These are phyloP conservation scores for Anthopleura xanthogrammica DNA, from an alignment of 92 coral and sea anemone genomes.

Conservation along the genomic window DNA sequence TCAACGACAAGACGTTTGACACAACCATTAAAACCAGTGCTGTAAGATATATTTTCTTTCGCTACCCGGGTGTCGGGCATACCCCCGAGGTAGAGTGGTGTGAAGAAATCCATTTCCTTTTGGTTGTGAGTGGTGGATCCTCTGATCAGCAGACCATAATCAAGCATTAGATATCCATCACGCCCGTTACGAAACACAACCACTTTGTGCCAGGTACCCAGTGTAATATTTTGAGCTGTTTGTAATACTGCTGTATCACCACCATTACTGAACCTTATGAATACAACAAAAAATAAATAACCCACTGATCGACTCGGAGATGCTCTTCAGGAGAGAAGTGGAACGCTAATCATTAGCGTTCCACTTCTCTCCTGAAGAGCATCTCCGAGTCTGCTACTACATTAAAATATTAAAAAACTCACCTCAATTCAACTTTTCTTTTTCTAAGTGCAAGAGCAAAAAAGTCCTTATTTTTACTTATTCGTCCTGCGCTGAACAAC, in stretches of 20 bases:
- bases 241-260: slow-evolving; percentile 29
- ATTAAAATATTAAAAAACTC: background rate
- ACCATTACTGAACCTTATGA: slow-evolving; percentile 27
- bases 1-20: slow-evolving; percentile 25
- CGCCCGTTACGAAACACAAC: slow-evolving; percentile 48
- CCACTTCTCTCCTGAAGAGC: no score
- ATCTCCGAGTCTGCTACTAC: no score
- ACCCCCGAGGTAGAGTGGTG: slow-evolving; percentile 36
- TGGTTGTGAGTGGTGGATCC: slow-evolving; percentile 35
- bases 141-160: slow-evolving; percentile 35
- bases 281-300: background rate
- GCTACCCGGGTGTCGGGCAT: slow-evolving; percentile 1
- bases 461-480: slow-evolving; percentile 14
- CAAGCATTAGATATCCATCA: slow-evolving; percentile 39
- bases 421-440: slow-evolving; percentile 36
- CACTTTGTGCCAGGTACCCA: slow-evolving; percentile 49
- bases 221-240: slow-evolving; percentile 30
- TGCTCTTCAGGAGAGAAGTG: no score
- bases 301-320: no score
- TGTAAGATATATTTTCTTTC: slow-evolving; percentile 10
- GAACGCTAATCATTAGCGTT: background rate
- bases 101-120: slow-evolving; percentile 22
- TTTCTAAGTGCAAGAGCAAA: slow-evolving; percentile 25
- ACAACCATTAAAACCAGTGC: slow-evolving; percentile 27
- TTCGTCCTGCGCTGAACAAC: slow-evolving; percentile 19